phyloP scores from a whole-genome alignment of 2,888 invertebrate genomes.

The Gymnoscelis rufifasciata region DNA sequence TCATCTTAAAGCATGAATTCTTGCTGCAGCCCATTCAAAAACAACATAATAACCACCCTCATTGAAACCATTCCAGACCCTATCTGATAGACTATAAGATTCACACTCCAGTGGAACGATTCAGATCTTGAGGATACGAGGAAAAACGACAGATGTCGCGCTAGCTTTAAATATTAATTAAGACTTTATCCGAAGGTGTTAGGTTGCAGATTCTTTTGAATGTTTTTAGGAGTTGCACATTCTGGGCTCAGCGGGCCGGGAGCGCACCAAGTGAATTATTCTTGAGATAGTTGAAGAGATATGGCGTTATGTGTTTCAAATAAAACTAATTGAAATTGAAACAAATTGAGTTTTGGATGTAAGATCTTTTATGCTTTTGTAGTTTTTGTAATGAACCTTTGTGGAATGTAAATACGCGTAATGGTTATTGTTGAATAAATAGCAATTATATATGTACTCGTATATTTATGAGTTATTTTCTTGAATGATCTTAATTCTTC shows the following conservation, averaged over 20 bases:
- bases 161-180: slow-evolving; percentile 4
- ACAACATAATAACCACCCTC: slow-evolving; percentile 5
- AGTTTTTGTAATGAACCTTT: slow-evolving; percentile 20
- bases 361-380: slow-evolving; percentile 43
- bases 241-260: slow-evolving; percentile 11
- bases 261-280: slow-evolving; percentile 56
- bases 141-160: slow-evolving; percentile 10
- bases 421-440: not conserved
- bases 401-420: not conserved
- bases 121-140: not conserved
- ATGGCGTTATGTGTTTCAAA: slow-evolving; percentile 57
- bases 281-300: slow-evolving; percentile 67
- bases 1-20: slow-evolving; percentile 39
- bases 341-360: slow-evolving; percentile 60
- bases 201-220: slow-evolving; percentile 16
- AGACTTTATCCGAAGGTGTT: slow-evolving; percentile 12
- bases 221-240: slow-evolving; percentile 18
- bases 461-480: not conserved
- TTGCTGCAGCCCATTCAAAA: slow-evolving; percentile 17
- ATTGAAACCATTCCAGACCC: slow-evolving; percentile 13
- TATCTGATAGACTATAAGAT: slow-evolving; percentile 10
- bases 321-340: slow-evolving; percentile 64
- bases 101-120: slow-evolving; percentile 8
- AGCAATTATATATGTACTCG: too few species aligned
- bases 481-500: too few species aligned